Evolutionary conservation across 2,888 invertebrate species (phyloP).

Genomic region (Tiphia femorata): DNA sequence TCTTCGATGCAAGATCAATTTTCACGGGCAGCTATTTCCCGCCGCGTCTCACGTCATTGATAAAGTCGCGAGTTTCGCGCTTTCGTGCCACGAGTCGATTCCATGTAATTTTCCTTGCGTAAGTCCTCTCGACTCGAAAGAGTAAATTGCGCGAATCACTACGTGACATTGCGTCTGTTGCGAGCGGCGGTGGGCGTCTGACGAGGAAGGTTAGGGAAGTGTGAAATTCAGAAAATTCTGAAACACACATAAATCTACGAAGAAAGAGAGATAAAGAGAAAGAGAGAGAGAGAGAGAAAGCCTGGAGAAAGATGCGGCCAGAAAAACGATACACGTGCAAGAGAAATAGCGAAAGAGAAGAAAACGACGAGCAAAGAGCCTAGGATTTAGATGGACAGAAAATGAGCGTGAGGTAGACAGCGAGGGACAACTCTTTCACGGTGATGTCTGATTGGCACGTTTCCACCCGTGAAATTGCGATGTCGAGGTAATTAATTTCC

Average conservation of each 20-base stretch:
- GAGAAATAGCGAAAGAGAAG: too few relatives aligned
- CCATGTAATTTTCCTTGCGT: constrained; percentile 3
- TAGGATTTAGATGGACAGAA: background rate
- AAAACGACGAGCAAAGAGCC: too few relatives aligned
- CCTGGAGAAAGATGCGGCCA: background rate
- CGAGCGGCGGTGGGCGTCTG: background rate
- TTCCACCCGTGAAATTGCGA: constrained; percentile 10
- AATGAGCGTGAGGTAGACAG: background rate
- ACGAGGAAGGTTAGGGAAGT: background rate
- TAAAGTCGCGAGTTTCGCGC: constrained; percentile 14
- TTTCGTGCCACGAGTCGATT: constrained; percentile 5
- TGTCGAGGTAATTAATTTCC: constrained; percentile 26
- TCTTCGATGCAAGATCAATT: too few relatives aligned
- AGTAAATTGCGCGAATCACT: constrained; percentile 2
- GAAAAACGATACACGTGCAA: too few relatives aligned
- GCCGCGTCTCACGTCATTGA: constrained; percentile 28
- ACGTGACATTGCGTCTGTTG: constrained; percentile 4
- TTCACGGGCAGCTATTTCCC: too few relatives aligned
- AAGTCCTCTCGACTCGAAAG: background rate
- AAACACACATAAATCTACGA: background rate
- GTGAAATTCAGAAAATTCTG: background rate
- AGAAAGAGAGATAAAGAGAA: background rate
- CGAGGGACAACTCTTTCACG: too few relatives aligned
- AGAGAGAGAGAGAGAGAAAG: background rate
- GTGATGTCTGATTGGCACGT: constrained; percentile 1